Evolutionary conservation across 2,113 vertebrate genomes (phyloP), one percentile per base, ranked within the genome.

Genomic region (Calonectris borealis): DNA sequence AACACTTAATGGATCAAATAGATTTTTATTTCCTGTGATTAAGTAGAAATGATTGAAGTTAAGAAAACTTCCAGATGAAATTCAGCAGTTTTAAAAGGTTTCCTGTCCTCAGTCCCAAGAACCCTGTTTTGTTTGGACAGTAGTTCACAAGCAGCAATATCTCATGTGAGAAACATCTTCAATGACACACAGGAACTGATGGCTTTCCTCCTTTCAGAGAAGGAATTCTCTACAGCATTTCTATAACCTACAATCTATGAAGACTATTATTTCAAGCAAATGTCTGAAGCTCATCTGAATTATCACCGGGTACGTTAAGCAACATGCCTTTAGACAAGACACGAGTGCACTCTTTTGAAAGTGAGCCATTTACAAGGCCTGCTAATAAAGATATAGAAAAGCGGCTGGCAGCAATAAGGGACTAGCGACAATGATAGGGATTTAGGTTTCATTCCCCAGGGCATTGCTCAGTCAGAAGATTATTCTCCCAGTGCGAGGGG

Each of bases 171-270:
- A 54, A 73, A 57, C 40, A 21, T 2, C 25, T 42, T 19, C 38
- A 22, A 34, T 1, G 51, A 20, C 60, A 66, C 21, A 9, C 9
- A 10, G 54, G 58, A 51, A 42, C 0, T 0, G 25, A 31, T 0
- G 5, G n/a, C 34, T 78, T 48, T 42, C 70, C 20, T 51, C 46
- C 65, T 42, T 26, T 51, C 40, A 16, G 25, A 14, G 65, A 31
- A 22, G 7, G 16, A 42, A 44, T 18, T 46, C 32, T 6, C 16
- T 3, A n/a, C 13, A 3, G 22, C 48, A 3, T 8, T 38, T 15
- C 51, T 31, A 0, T 2, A 34, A 34, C 12, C 9, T 3, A 29
- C 10, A 0, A 2, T 10, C 26, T 14, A 27, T 0, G 3, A 61
- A 36, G 21, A 21, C 16, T 7, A 1, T 26, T 18, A 8, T 15